These are phyloP conservation scores for Oedothorax gibbosus DNA, from an alignment of 1,140 invertebrate genomes.

Conservation along the genomic window DNA sequence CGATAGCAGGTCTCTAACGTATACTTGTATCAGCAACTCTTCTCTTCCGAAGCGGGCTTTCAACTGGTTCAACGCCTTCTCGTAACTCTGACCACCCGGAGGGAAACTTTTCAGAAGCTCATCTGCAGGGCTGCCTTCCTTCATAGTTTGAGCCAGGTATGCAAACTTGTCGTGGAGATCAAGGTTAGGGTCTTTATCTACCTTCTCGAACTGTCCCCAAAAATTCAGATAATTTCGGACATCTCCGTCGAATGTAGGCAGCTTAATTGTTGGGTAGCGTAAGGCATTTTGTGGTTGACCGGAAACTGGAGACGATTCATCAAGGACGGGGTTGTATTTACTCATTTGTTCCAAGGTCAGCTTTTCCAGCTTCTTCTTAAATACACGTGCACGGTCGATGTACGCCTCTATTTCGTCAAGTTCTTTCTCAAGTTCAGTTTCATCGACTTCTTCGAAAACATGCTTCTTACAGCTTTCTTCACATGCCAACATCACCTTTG, in stretches of 20 bases:
- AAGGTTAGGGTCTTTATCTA: slow-evolving; percentile 15
- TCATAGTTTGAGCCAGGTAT: slow-evolving; percentile 26
- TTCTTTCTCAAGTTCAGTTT: neutral
- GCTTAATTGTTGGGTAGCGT: no score
- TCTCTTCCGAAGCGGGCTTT: slow-evolving; percentile 5
- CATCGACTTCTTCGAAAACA: neutral
- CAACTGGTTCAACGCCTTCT: slow-evolving; percentile 17
- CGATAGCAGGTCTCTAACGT: slow-evolving; percentile 59
- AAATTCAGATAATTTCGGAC: slow-evolving; percentile 27
- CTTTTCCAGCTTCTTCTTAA: no score
- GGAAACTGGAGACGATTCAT: neutral
- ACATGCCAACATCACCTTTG: neutral
- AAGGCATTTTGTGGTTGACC: neutral
- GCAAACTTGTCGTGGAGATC: slow-evolving; percentile 28
- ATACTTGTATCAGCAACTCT: slow-evolving; percentile 16
- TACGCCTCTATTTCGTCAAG: neutral
- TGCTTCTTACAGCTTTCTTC: neutral
- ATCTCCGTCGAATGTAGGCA: slow-evolving; percentile 43
- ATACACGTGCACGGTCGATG: neutral
- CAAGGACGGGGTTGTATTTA: neutral
- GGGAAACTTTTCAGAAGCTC: slow-evolving; percentile 57
- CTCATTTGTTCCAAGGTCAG: no score
- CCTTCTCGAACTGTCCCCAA: slow-evolving; percentile 47
- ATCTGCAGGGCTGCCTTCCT: slow-evolving; percentile 3
- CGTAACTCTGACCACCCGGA: slow-evolving; percentile 6